A percentile compares a stretch with the other conserved stretches of the same genome.
Conservation (phyloP, 2,888 invertebrate genomes). For the Biston stratarius region DNA sequence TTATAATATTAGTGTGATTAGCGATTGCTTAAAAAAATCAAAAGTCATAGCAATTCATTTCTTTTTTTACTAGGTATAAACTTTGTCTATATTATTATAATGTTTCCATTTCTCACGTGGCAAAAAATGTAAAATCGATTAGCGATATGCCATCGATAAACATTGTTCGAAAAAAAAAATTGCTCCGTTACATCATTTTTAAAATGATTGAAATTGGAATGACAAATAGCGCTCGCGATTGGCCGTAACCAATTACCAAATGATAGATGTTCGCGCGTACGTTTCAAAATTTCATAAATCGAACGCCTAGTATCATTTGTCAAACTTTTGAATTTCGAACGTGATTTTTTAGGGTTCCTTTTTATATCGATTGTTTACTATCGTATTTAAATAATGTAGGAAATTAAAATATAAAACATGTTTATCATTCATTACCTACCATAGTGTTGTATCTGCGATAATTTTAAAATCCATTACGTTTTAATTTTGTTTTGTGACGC, state of each 20-base stretch:
- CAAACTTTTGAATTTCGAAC: slow-evolving; percentile 71
- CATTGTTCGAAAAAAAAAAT: slow-evolving; percentile 33
- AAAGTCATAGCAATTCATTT: too few relatives aligned
- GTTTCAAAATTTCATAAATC: slow-evolving; percentile 62
- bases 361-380: background rate
- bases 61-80: too few relatives aligned
- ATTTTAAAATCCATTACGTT: too few relatives aligned
- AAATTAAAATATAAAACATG: background rate
- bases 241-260: slow-evolving; percentile 75
- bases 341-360: slow-evolving; percentile 44
- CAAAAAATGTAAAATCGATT: slow-evolving; percentile 3
- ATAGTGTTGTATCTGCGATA: too few relatives aligned
- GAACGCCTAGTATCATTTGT: slow-evolving; percentile 71
- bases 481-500: too few relatives aligned
- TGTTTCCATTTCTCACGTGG: slow-evolving; percentile 13
- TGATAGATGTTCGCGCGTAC: slow-evolving; percentile 70
- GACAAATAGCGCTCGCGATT: slow-evolving; percentile 75
- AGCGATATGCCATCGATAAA: slow-evolving; percentile 3
- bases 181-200: slow-evolving; percentile 32
- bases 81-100: too few relatives aligned
- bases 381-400: background rate
- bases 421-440: too few relatives aligned
- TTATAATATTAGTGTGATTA: too few relatives aligned
- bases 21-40: too few relatives aligned
- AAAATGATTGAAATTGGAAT: slow-evolving; percentile 58